Conservation (phyloP, 2,113 vertebrate genomes). For the Herpetotheres cachinnans region DNA sequence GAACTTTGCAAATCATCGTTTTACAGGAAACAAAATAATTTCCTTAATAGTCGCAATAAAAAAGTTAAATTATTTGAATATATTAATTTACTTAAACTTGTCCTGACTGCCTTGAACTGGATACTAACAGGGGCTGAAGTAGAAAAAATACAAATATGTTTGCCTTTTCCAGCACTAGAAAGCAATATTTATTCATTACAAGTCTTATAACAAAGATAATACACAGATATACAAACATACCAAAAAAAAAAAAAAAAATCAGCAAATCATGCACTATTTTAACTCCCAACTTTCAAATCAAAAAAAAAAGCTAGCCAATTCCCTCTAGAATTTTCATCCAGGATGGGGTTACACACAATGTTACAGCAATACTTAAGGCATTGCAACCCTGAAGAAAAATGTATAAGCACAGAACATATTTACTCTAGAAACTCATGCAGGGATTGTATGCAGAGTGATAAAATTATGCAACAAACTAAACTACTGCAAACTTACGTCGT, state of each 20-base stretch:
- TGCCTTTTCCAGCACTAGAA: not conserved
- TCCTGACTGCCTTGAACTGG: not conserved
- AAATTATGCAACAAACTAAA: not conserved
- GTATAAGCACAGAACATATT: not conserved
- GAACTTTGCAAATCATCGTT: not conserved
- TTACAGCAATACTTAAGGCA: not conserved
- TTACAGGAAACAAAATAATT: not conserved
- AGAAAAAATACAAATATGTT: not conserved
- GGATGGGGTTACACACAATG: rapidly evolving
- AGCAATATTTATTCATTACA: not conserved
- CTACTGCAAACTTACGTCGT: slow-evolving; percentile 70
- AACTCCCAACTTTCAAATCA: not conserved
- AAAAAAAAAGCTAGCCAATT: not conserved
- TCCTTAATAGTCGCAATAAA: not conserved
- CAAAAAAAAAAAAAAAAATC: not conserved
- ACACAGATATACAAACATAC: not conserved
- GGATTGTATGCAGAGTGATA: not conserved
- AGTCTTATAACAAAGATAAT: not conserved
- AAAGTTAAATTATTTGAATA: not conserved
- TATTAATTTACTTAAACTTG: not conserved
- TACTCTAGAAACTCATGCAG: not conserved
- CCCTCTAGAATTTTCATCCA: not conserved
- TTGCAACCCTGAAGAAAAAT: not conserved
- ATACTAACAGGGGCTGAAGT: not conserved
- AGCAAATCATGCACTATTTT: not conserved